phyloP scores from a whole-genome alignment of 2,888 invertebrate species.

The Adelognathus sp. region DNA sequence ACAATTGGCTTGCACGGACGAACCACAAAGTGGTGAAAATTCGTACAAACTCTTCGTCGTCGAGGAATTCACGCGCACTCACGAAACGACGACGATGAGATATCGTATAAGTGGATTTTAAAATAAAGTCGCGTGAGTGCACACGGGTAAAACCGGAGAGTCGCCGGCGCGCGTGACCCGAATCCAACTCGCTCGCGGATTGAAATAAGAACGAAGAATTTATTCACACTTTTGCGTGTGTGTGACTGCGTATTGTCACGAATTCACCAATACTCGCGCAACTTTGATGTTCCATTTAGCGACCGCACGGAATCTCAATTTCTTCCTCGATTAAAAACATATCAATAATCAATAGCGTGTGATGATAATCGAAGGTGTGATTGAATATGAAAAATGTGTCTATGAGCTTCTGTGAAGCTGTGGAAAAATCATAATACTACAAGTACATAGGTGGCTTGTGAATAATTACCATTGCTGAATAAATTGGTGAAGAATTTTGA shows the following conservation, averaged over 20 bases:
- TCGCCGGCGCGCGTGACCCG: constrained; percentile 35
- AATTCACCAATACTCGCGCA: background rate
- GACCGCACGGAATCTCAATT: background rate
- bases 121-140: constrained; percentile 33
- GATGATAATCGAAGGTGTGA: background rate
- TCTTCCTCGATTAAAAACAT: background rate
- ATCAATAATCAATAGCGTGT: background rate
- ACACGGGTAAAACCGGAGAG: constrained; percentile 33
- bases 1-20: background rate
- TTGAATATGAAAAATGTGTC: too few species aligned
- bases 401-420: too few species aligned
- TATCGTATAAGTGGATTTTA: constrained; percentile 44
- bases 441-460: too few species aligned
- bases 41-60: background rate
- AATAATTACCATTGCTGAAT: too few species aligned
- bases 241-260: background rate
- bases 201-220: constrained; percentile 12
- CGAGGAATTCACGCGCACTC: constrained; percentile 15
- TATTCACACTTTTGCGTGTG: background rate
- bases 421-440: too few species aligned
- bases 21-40: background rate
- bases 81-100: background rate
- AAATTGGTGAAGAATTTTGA: too few species aligned
- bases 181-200: constrained; percentile 20
- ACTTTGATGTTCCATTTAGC: background rate